Conservation (phyloP, 2,888 invertebrate species). For the Arge pagana region DNA sequence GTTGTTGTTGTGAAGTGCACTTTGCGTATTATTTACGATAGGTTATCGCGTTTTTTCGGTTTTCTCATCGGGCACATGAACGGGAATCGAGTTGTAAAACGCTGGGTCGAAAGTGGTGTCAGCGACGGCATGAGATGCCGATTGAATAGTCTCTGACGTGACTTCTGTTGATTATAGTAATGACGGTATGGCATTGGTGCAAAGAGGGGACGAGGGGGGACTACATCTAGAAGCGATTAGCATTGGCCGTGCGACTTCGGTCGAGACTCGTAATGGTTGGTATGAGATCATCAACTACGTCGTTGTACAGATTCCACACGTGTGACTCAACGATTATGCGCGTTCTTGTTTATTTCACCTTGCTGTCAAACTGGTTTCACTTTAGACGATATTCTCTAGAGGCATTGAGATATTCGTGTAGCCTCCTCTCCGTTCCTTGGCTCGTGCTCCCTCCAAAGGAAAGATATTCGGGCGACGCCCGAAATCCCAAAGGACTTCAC, state of each 20-base stretch:
- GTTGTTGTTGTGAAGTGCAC: too few relatives aligned
- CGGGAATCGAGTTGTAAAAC: too few relatives aligned
- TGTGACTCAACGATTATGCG: conserved; percentile 47
- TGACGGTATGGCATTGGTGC: conserved; percentile 36
- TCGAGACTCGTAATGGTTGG: conserved; percentile 53
- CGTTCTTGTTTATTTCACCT: conserved; percentile 41
- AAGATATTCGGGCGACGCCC: too few relatives aligned
- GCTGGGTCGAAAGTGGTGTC: too few relatives aligned
- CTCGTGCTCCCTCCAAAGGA: too few relatives aligned
- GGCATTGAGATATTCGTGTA: too few relatives aligned
- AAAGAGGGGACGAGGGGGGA: too few relatives aligned
- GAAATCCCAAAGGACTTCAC: too few relatives aligned
- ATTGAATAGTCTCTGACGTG: conserved; percentile 27
- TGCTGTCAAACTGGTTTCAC: conserved; percentile 35
- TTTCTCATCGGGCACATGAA: too few relatives aligned
- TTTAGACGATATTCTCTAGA: conserved; percentile 4
- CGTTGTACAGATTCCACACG: conserved; percentile 53
- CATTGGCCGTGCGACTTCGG: conserved; percentile 40
- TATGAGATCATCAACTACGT: conserved; percentile 55
- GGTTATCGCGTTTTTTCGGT: too few relatives aligned
- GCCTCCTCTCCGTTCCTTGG: too few relatives aligned
- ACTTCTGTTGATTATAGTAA: conserved; percentile 46
- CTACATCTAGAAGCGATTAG: conserved; percentile 37
- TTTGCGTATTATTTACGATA: too few relatives aligned
- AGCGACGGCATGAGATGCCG: conserved; percentile 13